These are phyloP conservation scores for Ophthalmolycus amberensis DNA, from an alignment of 2,113 vertebrate genomes.

Conservation along the genomic window DNA sequence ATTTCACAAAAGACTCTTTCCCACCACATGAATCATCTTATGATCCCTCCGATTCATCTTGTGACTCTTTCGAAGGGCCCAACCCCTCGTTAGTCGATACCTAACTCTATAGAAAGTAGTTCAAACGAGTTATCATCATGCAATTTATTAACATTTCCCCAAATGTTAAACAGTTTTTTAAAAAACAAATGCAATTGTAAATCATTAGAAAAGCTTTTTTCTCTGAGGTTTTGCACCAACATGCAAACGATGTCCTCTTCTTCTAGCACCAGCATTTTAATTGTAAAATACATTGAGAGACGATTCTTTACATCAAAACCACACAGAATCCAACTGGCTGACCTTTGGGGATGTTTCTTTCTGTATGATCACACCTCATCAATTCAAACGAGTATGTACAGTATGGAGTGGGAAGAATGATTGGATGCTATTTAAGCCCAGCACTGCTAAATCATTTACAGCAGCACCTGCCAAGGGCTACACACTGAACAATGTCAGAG, in stretches of 20 bases:
- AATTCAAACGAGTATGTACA: background rate
- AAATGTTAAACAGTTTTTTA: too few relatives aligned
- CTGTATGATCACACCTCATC: background rate
- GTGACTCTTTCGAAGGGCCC: background rate
- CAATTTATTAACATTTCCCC: background rate
- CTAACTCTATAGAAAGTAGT: background rate
- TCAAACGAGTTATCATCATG: background rate
- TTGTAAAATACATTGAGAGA: too few relatives aligned
- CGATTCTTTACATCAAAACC: background rate
- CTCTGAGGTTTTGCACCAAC: background rate
- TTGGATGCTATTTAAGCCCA: conserved; percentile 17
- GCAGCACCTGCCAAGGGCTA: conserved; percentile 36
- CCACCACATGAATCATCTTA: background rate
- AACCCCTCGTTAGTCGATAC: background rate
- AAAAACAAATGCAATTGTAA: background rate
- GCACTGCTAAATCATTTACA: conserved; percentile 45
- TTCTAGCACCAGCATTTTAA: background rate
- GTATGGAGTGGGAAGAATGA: background rate
- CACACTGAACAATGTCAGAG: conserved; percentile 38
- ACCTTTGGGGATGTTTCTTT: background rate
- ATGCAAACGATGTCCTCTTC: background rate
- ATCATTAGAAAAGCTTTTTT: background rate
- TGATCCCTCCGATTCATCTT: background rate
- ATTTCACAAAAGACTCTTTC: background rate
- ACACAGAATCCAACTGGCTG: background rate